A percentile compares a stretch with the other conserved stretches of the same genome.
phyloP scores from a whole-genome alignment of 2,113 vertebrate species.

The Phoxinus phoxinus region DNA sequence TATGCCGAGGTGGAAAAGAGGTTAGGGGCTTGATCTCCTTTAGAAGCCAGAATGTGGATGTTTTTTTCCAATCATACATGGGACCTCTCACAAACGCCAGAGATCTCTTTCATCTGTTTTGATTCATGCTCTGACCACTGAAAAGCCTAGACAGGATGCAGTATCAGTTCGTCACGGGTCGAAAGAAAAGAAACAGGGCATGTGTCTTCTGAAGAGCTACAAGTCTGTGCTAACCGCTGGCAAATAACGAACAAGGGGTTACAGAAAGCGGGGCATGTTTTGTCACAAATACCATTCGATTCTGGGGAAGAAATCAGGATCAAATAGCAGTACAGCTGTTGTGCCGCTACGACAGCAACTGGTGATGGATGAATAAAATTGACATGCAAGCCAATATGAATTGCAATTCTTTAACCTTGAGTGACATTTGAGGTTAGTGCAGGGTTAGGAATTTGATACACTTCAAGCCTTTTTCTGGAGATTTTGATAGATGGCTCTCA shows the following conservation, averaged over 20 bases:
- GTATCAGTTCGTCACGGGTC: conserved; percentile 61
- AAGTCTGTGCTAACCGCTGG: conserved; percentile 7
- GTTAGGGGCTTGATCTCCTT: conserved; percentile 33
- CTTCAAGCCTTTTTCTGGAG: conserved; percentile 33
- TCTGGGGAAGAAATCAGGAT: conserved; percentile 44
- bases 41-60: conserved; percentile 51
- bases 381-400: conserved; percentile 41
- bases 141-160: conserved; percentile 58
- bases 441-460: conserved; percentile 42
- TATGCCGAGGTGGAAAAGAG: background rate
- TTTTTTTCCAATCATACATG: conserved; percentile 59
- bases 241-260: conserved; percentile 34
- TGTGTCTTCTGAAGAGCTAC: conserved; percentile 5
- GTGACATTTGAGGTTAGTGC: conserved; percentile 41
- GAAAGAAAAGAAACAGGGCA: conserved; percentile 20
- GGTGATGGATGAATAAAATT: conserved; percentile 47
- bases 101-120: conserved; percentile 61
- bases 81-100: conserved; percentile 61
- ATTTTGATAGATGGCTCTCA: conserved; percentile 52
- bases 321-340: conserved; percentile 46
- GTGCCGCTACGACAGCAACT: conserved; percentile 25
- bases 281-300: conserved; percentile 7
- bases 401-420: conserved; percentile 49
- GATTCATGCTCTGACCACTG: conserved; percentile 58
- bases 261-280: conserved; percentile 33